Evolutionary conservation across 2,113 vertebrate species (phyloP).

Genomic region (Megalops atlanticus): DNA sequence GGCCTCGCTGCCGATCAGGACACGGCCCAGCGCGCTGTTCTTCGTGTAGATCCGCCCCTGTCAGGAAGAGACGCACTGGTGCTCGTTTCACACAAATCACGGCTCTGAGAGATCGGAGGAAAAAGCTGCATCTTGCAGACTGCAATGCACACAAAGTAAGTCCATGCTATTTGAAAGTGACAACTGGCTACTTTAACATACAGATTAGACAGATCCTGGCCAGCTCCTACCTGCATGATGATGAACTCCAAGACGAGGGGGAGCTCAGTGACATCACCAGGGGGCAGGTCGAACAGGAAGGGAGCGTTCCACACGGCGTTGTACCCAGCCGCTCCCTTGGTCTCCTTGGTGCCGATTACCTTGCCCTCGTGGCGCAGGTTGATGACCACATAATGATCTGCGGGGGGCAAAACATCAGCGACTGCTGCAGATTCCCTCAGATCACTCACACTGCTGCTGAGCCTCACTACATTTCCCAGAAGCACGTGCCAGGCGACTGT

Average conservation of each 20-base stretch:
- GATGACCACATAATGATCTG: conserved; percentile 76
- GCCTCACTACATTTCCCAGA: neutral
- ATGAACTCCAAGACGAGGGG: conserved; percentile 69
- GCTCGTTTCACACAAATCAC: neutral
- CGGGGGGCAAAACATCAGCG: neutral
- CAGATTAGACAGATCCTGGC: neutral
- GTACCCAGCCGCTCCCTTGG: conserved; percentile 60
- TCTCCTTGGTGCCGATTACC: conserved; percentile 73
- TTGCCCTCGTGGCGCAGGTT: conserved; percentile 65
- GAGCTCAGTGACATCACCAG: conserved; percentile 68
- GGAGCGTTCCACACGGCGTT: conserved; percentile 79
- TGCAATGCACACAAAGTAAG: too few species aligned
- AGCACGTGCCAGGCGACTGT: neutral
- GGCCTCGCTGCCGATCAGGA: conserved; percentile 62
- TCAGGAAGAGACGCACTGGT: neutral
- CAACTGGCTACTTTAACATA: too few species aligned
- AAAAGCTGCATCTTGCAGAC: neutral
- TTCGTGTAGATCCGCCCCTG: conserved; percentile 74
- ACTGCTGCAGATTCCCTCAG: neutral
- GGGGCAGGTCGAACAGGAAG: conserved; percentile 75
- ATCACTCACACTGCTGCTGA: neutral
- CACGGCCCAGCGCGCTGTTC: conserved; percentile 65
- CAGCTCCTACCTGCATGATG: conserved; percentile 73
- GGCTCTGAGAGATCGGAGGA: neutral
- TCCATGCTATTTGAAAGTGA: too few species aligned